These are phyloP conservation scores for Eueremaeus valkanovi DNA, from an alignment of 2,888 invertebrate genomes.

Conservation along the genomic window DNA sequence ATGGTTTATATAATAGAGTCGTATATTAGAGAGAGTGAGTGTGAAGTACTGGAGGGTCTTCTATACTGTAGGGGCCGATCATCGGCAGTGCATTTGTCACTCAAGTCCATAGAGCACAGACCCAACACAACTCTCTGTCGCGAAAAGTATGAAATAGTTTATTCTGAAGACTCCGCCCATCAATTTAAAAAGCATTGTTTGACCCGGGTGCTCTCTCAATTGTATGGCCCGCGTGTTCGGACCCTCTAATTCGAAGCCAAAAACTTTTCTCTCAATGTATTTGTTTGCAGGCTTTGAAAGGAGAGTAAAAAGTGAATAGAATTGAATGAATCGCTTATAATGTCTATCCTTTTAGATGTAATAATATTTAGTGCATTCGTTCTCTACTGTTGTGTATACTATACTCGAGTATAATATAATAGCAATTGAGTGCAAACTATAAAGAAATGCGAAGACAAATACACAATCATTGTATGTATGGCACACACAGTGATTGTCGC, in stretches of 20 bases:
- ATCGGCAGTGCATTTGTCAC: neutral
- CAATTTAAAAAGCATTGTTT: slow-evolving; percentile 28
- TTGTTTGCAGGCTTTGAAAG: neutral
- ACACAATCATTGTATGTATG: neutral
- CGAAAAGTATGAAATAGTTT: slow-evolving; percentile 12
- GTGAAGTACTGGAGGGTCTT: neutral
- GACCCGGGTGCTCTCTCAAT: neutral
- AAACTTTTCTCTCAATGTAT: neutral
- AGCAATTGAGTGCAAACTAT: neutral
- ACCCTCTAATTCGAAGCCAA: neutral
- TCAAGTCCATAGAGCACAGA: neutral
- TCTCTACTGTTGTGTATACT: neutral
- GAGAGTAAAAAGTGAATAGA: neutral
- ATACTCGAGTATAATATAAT: neutral
- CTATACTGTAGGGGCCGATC: neutral
- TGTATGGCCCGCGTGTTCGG: slow-evolving; percentile 8
- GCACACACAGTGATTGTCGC: neutral
- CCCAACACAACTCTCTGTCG: neutral
- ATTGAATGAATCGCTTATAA: slow-evolving; percentile 15
- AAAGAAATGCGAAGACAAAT: neutral
- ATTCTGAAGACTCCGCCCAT: slow-evolving; percentile 15
- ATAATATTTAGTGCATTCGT: neutral
- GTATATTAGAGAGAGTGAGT: neutral
- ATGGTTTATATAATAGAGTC: slow-evolving; percentile 16
- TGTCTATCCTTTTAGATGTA: slow-evolving; percentile 15